Evolutionary conservation across 2,888 invertebrate genomes (phyloP), one percentile per base, ranked within the genome.

Genomic region (Latrodectus hesperus): DNA sequence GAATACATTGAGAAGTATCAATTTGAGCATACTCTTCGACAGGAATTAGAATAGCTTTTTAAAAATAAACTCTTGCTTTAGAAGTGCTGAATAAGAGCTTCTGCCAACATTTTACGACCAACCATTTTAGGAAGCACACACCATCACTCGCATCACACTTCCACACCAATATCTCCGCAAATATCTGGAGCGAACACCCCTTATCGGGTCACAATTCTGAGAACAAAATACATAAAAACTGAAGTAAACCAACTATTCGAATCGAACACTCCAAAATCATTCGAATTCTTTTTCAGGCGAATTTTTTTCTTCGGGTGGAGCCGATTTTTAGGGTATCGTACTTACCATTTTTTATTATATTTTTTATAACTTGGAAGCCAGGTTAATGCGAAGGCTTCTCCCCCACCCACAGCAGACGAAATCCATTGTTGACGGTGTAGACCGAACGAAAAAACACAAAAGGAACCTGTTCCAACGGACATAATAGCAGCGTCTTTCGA

Each of bases 391-490:
- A 73, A 67, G 60, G 70, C 17, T 52, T 73, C 60, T 22, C n/a
- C 52, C 22, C 52, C 52, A 26, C 38, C 38, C 38, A 6, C 4
- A 38, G 38, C 38, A 65, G 65, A 16, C 16, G 6, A 60, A 60
- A 60, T 38, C 81, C 26, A 81, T 81, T 81, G 81, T 81, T 38
- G 38, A 38, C 38, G 38, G 38, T 38, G 38, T 38, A 38, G 64
- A 60, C 64, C 17, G 51, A 26, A 52, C 14, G 17, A 52, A 53
- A 73, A 73, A 73, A 38, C 4, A 38, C 38, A 81, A 81, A 78
- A 81, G 53, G 65, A 81, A 81, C 81, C 81, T 65, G 81, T 81
- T 74, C 51, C 53, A 10, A 26, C 26, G 81, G 14, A 67, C 79
- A 73, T 65, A 73, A 74, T 73, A 73, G 71, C n/a, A 10, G 10